phyloP scores from a whole-genome alignment of 2,113 vertebrate genomes.

The Spermophilus dauricus region DNA sequence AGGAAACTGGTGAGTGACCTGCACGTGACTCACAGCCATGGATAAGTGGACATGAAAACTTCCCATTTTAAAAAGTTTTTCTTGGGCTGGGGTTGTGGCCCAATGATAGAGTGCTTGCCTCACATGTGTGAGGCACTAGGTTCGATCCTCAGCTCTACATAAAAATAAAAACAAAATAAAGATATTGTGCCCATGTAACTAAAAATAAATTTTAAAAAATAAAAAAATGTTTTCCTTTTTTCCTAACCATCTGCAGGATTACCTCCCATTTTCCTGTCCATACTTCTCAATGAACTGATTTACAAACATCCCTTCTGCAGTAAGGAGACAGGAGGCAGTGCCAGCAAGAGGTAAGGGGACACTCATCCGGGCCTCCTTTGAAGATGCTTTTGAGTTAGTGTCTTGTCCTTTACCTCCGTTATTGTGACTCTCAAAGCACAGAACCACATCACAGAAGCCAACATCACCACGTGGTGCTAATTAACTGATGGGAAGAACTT shows the following conservation, averaged over 20 bases:
- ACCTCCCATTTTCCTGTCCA: not conserved
- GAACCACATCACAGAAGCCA: not conserved
- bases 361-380: not conserved
- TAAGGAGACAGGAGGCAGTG: not conserved
- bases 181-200: too few relatives aligned
- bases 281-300: not conserved
- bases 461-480: not conserved
- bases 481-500: not conserved
- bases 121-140: too few relatives aligned
- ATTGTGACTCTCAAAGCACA: not conserved
- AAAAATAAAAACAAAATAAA: too few relatives aligned
- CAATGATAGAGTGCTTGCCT: too few relatives aligned
- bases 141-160: too few relatives aligned
- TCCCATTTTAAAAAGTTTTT: not conserved
- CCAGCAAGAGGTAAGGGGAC: not conserved
- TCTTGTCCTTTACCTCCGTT: not conserved
- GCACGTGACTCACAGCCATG: not conserved
- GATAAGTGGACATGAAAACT: not conserved
- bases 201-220: too few relatives aligned
- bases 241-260: not conserved
- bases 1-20: not conserved
- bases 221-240: not conserved
- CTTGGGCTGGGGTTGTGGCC: not conserved
- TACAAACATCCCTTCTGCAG: not conserved
- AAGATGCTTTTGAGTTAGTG: not conserved